These are phyloP conservation scores for Himalopsyche phryganea DNA, from an alignment of 1,140 invertebrate species.

Conservation along the genomic window DNA sequence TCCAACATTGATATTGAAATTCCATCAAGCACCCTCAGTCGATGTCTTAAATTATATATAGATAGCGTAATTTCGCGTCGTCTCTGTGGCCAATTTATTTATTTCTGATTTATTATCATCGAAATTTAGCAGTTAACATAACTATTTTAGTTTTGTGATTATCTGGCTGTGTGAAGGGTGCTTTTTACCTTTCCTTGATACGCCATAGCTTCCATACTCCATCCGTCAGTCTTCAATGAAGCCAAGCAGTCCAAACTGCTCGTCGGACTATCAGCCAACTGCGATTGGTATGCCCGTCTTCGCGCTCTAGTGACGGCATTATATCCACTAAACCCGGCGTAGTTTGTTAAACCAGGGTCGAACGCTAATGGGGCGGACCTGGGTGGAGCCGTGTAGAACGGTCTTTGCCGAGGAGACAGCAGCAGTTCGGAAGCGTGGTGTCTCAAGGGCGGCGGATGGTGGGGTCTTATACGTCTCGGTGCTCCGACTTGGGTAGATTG, in stretches of 20 bases:
- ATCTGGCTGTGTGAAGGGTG: too few species aligned
- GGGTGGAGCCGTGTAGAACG: not conserved
- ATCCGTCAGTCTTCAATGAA: conserved; percentile 10
- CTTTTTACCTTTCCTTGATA: conserved; percentile 14
- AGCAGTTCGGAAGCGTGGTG: conserved; percentile 30
- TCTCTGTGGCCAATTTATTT: too few species aligned
- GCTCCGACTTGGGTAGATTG: conserved; percentile 21
- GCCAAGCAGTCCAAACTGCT: conserved; percentile 27
- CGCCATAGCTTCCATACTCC: conserved; percentile 13
- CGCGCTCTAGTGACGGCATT: conserved; percentile 7
- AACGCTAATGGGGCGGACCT: not conserved
- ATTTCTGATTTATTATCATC: too few species aligned
- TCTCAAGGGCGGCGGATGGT: conserved; percentile 10
- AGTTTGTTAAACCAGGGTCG: not conserved
- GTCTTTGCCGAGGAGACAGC: conserved; percentile 1
- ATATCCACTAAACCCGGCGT: conserved; percentile 5
- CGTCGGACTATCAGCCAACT: conserved; percentile 20
- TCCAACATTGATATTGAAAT: too few species aligned
- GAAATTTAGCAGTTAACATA: too few species aligned
- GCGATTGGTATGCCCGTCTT: conserved; percentile 6
- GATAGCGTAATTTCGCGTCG: too few species aligned
- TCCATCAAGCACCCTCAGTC: too few species aligned
- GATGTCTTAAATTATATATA: too few species aligned
- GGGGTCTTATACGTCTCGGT: not conserved
- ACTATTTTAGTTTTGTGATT: too few species aligned